phyloP scores from a whole-genome alignment of 2,797 vertebrate species.

The Smutsia temminckii region DNA sequence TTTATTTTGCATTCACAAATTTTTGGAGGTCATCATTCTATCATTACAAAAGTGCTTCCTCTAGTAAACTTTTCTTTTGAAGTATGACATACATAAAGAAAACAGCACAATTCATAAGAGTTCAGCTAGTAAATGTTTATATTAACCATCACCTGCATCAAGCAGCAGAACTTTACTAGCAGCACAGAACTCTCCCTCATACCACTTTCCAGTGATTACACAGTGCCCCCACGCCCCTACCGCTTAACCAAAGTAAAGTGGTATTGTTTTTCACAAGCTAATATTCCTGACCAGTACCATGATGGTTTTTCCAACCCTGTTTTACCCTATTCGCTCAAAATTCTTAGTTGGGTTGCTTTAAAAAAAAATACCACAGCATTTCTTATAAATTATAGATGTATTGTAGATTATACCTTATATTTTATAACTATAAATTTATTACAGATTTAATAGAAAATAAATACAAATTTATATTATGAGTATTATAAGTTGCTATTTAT shows the following conservation, averaged over 20 bases:
- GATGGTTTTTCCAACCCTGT: not conserved
- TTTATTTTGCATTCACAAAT: not conserved
- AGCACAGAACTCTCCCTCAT: not conserved
- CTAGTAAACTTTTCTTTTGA: not conserved
- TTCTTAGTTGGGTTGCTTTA: not conserved
- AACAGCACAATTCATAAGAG: not conserved
- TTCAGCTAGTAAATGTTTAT: constrained; percentile 16
- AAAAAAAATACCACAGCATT: too few species aligned
- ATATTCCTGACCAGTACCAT: not conserved
- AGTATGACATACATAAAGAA: not conserved
- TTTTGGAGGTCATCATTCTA: constrained; percentile 13
- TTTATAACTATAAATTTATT: too few species aligned
- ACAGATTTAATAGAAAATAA: too few species aligned
- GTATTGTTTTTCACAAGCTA: not conserved
- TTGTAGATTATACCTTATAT: too few species aligned
- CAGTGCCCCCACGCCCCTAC: not conserved
- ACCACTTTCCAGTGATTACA: not conserved
- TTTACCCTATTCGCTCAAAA: not conserved
- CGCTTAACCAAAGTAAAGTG: not conserved
- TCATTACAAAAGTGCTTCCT: constrained; percentile 1
- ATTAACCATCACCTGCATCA: not conserved
- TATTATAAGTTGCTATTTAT: not conserved
- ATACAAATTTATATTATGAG: too few species aligned
- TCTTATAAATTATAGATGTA: too few species aligned
- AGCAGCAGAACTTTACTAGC: not conserved